These are phyloP conservation scores for Acrocephalus kingi DNA, from an alignment of 2,113 vertebrate genomes.

Conservation along the genomic window DNA sequence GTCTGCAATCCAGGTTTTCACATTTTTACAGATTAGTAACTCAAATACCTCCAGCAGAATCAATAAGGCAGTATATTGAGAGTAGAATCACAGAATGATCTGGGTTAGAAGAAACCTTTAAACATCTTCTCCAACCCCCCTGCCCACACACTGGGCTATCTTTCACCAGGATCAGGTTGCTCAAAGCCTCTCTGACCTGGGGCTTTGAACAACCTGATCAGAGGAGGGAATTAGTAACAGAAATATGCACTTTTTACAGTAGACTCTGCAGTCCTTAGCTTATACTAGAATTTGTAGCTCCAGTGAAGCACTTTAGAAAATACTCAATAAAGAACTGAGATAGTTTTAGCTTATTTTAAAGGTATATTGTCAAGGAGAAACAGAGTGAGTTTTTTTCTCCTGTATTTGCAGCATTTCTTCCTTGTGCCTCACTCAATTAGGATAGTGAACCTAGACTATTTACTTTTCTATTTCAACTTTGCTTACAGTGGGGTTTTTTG, in stretches of 20 bases:
- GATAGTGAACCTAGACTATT: neutral
- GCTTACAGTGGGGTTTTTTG: accelerated
- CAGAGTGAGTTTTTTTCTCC: neutral
- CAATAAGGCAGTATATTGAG: neutral
- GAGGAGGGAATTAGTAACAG: neutral
- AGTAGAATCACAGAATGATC: neutral
- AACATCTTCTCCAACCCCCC: neutral
- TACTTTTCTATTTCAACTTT: neutral
- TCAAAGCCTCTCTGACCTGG: neutral
- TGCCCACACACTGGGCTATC: no score
- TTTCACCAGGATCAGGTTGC: neutral
- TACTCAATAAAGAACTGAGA: neutral
- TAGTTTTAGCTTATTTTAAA: neutral
- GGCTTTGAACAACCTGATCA: neutral
- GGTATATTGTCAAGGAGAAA: neutral
- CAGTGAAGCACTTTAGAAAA: neutral
- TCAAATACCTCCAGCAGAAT: neutral
- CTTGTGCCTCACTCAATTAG: neutral
- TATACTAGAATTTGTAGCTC: neutral
- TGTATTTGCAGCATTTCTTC: neutral
- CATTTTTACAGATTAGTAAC: neutral
- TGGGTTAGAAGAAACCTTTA: neutral
- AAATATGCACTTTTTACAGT: neutral
- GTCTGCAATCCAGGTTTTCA: neutral
- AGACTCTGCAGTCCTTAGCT: neutral